phyloP scores from a whole-genome alignment of 2,888 invertebrate genomes.

The Lasioglossum oenotherae region DNA sequence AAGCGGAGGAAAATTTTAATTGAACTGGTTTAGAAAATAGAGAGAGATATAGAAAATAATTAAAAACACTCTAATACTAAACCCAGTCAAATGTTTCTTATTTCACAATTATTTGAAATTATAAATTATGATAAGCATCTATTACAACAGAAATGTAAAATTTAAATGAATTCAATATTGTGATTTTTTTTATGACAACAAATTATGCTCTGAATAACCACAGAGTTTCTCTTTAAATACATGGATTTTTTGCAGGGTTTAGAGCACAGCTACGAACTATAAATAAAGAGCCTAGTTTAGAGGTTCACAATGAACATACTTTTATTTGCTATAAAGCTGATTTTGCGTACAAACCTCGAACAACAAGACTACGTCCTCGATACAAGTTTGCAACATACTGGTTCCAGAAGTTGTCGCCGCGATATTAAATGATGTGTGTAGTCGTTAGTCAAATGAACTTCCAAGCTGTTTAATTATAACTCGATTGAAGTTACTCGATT shows the following conservation, averaged over 20 bases:
- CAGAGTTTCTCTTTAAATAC: not conserved
- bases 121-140: not conserved
- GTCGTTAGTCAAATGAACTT: not conserved
- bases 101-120: not conserved
- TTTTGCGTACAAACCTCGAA: constrained; percentile 16
- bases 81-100: not conserved
- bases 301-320: not conserved
- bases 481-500: constrained; percentile 24
- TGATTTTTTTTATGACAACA: no score
- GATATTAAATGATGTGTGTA: not conserved
- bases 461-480: constrained; percentile 9
- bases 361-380: constrained; percentile 2
- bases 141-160: no score
- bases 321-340: not conserved
- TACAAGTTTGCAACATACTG: constrained; percentile 16
- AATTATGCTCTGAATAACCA: not conserved
- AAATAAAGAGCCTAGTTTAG: not conserved
- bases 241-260: not conserved
- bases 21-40: not conserved
- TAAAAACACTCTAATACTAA: not conserved
- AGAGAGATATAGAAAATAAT: not conserved
- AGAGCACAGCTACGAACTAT: not conserved
- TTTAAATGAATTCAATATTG: no score
- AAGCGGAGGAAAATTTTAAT: not conserved
- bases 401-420: not conserved